Conservation (phyloP, 2,113 vertebrate genomes). For the Phylloscopus whistleri region DNA sequence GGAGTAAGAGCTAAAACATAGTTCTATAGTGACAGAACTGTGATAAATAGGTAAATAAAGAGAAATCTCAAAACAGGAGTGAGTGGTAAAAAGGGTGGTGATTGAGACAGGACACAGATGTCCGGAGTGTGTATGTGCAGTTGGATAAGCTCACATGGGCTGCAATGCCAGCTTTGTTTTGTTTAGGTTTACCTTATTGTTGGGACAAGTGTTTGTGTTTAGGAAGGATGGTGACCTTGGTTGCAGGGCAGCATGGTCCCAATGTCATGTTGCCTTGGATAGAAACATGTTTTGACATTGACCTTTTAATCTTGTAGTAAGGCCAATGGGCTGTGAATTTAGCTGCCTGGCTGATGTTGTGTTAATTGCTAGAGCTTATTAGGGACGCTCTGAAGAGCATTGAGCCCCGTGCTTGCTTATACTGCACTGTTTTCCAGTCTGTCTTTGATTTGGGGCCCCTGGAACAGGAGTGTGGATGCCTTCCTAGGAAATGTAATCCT, state of each 20-base stretch:
- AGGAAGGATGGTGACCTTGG: neutral
- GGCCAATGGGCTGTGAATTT: neutral
- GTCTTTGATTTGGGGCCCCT: neutral
- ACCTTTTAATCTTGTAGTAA: neutral
- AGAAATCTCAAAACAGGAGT: neutral
- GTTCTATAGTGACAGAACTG: neutral
- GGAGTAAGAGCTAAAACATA: neutral
- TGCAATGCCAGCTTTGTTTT: neutral
- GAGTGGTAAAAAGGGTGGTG: neutral
- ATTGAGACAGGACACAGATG: neutral
- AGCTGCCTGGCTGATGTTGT: neutral
- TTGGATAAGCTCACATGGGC: neutral
- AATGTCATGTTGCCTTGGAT: neutral
- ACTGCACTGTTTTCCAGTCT: neutral
- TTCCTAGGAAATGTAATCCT: neutral
- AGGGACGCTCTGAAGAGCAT: neutral
- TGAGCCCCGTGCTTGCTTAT: neutral
- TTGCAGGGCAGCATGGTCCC: neutral
- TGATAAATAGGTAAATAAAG: neutral
- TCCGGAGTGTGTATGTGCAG: accelerated
- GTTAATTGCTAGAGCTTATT: neutral
- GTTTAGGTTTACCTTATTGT: neutral
- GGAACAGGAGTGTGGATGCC: neutral
- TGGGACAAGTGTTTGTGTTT: neutral
- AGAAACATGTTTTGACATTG: neutral